Evolutionary conservation across 1,140 invertebrate genomes (phyloP).

Genomic region (Apis florea): DNA sequence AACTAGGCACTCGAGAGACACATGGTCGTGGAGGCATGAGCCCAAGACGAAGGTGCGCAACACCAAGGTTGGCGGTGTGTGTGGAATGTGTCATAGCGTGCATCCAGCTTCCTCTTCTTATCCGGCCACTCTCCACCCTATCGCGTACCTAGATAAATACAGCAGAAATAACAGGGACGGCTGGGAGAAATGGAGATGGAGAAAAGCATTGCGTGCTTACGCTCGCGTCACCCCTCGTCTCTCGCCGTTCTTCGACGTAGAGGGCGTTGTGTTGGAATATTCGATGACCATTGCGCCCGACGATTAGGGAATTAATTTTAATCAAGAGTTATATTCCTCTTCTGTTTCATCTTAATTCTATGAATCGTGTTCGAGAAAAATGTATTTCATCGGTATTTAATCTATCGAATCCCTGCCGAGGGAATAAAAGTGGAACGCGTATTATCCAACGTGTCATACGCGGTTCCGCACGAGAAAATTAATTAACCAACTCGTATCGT

Average conservation of each 20-base stretch:
- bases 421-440: too few species aligned
- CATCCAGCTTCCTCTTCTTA: conserved; percentile 12
- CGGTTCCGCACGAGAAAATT: too few species aligned
- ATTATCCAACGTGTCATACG: too few species aligned
- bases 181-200: neutral
- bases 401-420: too few species aligned
- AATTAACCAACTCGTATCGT: too few species aligned
- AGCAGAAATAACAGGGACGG: conserved; percentile 13
- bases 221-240: neutral
- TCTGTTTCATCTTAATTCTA: too few species aligned
- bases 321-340: too few species aligned
- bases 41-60: neutral
- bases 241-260: neutral
- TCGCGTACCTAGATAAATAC: conserved; percentile 31
- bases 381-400: too few species aligned
- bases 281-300: neutral
- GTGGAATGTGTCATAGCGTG: conserved; percentile 32
- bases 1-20: conserved; percentile 35
- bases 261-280: neutral
- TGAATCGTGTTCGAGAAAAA: too few species aligned
- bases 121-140: neutral
- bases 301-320: too few species aligned
- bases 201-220: neutral
- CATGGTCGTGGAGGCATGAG: conserved; percentile 17
- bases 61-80: neutral